A percentile compares a stretch with the other conserved stretches of the same genome.
Conservation (phyloP, 2,797 vertebrate genomes). For the Acanthiza pusilla region DNA sequence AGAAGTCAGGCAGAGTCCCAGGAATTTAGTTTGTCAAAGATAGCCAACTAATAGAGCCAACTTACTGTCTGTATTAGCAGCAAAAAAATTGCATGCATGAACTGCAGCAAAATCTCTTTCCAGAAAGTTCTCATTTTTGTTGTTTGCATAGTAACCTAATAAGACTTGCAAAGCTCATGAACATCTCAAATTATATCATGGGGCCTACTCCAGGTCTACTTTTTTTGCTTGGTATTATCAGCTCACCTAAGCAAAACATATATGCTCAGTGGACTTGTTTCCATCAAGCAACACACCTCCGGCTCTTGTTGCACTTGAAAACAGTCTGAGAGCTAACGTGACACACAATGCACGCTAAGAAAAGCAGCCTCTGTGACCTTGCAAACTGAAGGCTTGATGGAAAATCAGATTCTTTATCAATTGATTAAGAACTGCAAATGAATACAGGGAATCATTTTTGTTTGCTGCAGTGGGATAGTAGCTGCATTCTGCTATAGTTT, state of each 20-base stretch:
- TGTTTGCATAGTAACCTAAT: background rate
- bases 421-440: background rate
- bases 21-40: conserved; percentile 18
- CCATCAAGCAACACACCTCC: background rate
- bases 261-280: background rate
- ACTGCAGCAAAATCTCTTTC: background rate
- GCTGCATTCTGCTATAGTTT: background rate
- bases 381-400: background rate
- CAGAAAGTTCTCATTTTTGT: background rate
- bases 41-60: background rate
- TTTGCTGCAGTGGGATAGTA: background rate
- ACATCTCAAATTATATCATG: background rate
- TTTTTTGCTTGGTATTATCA: background rate
- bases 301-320: background rate
- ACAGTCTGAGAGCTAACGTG: background rate
- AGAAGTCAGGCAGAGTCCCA: conserved; percentile 16
- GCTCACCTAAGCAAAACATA: background rate
- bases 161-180: background rate
- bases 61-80: background rate
- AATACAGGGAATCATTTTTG: background rate
- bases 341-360: fast-evolving
- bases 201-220: background rate
- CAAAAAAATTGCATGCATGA: background rate
- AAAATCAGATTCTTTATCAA: background rate
- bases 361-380: background rate